Base-by-base conservation (phyloP, 2,888 invertebrate species). In the Dromius quadrimaculatus region DNA sequence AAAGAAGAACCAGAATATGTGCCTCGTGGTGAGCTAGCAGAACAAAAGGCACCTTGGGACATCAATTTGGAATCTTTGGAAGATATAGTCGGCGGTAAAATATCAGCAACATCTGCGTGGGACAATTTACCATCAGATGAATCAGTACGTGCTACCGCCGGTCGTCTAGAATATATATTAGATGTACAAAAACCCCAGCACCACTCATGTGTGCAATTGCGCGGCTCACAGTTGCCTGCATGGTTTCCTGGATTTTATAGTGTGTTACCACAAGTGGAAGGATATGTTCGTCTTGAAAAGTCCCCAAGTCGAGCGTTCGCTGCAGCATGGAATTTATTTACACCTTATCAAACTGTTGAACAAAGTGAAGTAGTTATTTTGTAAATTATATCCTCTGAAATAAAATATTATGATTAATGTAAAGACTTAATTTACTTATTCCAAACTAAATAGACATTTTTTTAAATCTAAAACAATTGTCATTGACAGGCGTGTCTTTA, bases 181-280 rank as follows among this genome's bases (percentile, higher is more conserved):
- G 59, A 59, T 17, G 59, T 59, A n/a, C 34, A 59, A 9, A 59
- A 59, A 13, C 59, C 59, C 1, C 17, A 17, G 20, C 36, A 59
- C 11, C 20, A 59, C 11, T 59, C 59, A 4, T 59, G 59, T 34
- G 59, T 59, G 4, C 59, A 59, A 17, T n/a, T 59, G 11, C 11
- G 59, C 6, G 59, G 59, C 20, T 19, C 34, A 3, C 59, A 59
- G 17, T 9, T 36, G 36, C 59, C 59, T 3, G 59, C 36, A 6
- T 59, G 59, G 59, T 59, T 59, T 9, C 59, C 59, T 3, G 59
- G 59, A 3, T 59, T 19, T 17, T 59, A 34, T 9, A 36, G 36
- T 9, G 59, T 59, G 1, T 11, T 36, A n/a, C 59, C 59, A 8
- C 34, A 59, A 2, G 59, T 59, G 3, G 59, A 59, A 2, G 36